Percentiles rank a stretch among this genome's conserved stretches.
phyloP scores from a whole-genome alignment of 2,113 vertebrate species.

The Butastur rufipennis region DNA sequence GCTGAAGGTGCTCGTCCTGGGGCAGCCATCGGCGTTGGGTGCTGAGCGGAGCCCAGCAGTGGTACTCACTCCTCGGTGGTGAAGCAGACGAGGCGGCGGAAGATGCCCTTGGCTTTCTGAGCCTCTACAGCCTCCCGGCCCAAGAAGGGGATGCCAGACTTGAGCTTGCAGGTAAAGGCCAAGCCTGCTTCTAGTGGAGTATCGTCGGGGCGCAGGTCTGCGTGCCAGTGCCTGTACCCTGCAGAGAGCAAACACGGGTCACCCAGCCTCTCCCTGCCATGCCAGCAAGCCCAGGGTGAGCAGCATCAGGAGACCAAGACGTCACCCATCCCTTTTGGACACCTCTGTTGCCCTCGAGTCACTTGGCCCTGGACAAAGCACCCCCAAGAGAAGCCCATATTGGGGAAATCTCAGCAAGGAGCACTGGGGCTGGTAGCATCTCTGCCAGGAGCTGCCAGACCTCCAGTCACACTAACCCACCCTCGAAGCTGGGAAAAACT shows the following conservation, averaged over 20 bases:
- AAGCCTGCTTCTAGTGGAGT: slow-evolving; percentile 90
- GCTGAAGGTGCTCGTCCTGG: background rate
- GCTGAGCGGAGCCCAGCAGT: rapidly evolving
- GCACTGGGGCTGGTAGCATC: rapidly evolving
- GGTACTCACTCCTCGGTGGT: slow-evolving; percentile 85
- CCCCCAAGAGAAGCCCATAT: rapidly evolving
- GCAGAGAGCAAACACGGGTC: background rate
- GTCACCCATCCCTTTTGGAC: background rate
- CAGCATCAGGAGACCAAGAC: background rate
- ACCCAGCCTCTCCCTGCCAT: rapidly evolving
- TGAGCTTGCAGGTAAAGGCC: slow-evolving; percentile 94
- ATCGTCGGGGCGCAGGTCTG: slow-evolving; percentile 89
- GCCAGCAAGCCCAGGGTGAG: background rate
- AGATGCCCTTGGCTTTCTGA: slow-evolving; percentile 82
- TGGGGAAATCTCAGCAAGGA: background rate
- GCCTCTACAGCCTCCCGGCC: slow-evolving; percentile 84
- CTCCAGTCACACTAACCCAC: background rate
- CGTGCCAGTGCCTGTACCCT: slow-evolving; percentile 97
- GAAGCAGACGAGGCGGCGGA: slow-evolving; percentile 87
- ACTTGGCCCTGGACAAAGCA: background rate
- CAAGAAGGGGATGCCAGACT: slow-evolving; percentile 81
- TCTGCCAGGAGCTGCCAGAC: background rate
- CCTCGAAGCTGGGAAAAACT: background rate
- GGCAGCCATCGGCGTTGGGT: rapidly evolving
- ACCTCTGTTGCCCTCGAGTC: rapidly evolving